A percentile compares a stretch with the other conserved stretches of the same genome.
These are phyloP conservation scores for Bombus cullumanus DNA, from an alignment of 1,140 invertebrate species.

Conservation along the genomic window DNA sequence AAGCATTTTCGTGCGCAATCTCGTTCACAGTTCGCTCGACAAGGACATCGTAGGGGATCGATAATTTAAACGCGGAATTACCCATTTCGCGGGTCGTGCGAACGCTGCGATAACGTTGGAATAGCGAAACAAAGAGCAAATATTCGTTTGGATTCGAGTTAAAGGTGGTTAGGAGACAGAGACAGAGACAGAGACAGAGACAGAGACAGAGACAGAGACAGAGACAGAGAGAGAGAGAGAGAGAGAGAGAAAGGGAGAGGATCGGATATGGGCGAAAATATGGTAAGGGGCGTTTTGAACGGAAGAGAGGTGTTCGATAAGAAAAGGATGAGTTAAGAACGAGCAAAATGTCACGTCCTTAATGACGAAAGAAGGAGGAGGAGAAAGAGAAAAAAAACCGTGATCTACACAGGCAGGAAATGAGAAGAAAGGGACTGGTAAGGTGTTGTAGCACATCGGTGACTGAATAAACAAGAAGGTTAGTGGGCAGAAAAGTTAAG, in stretches of 20 bases:
- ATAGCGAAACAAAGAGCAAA: background rate
- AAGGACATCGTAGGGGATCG: background rate
- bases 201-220: no score
- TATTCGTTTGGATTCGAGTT: background rate
- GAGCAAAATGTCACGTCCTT: conserved; percentile 27
- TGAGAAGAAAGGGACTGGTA: conserved; percentile 33
- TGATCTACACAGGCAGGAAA: background rate
- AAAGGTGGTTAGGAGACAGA: no score
- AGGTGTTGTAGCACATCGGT: conserved; percentile 5
- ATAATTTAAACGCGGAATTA: conserved; percentile 3
- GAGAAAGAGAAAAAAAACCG: background rate
- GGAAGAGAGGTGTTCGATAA: background rate
- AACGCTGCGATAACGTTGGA: background rate
- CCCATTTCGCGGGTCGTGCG: background rate
- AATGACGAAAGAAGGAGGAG: conserved; percentile 24
- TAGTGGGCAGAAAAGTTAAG: conserved; percentile 16
- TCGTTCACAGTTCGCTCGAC: background rate
- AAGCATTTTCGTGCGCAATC: background rate
- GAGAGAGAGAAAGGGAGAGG: no score
- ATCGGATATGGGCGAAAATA: background rate
- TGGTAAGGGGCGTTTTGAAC: background rate
- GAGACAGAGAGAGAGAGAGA: background rate
- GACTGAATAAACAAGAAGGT: conserved; percentile 26
- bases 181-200: no score
- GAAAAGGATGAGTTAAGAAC: background rate